A percentile compares a stretch with the other conserved stretches of the same genome.
These are phyloP conservation scores for Rhyacophila evoluta DNA, from an alignment of 2,888 invertebrate genomes.

Conservation along the genomic window DNA sequence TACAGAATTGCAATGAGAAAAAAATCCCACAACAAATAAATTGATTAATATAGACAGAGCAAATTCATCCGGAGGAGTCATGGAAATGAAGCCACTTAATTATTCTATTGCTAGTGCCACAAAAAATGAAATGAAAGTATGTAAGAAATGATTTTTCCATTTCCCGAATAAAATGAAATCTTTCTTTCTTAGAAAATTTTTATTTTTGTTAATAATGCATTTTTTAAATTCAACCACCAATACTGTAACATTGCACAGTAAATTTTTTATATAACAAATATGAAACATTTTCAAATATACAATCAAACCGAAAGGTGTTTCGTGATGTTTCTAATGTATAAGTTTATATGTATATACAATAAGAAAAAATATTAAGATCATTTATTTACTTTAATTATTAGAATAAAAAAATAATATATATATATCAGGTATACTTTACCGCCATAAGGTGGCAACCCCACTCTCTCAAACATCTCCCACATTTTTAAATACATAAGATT, in stretches of 20 bases:
- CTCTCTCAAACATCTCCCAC: not conserved
- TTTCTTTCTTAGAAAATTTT: no score
- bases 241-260: not conserved
- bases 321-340: slow-evolving; percentile 28
- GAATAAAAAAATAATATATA: slow-evolving; percentile 20
- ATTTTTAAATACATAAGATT: not conserved
- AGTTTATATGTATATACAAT: slow-evolving; percentile 17
- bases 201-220: no score
- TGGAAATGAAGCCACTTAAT: no score
- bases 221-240: not conserved
- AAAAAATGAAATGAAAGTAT: no score
- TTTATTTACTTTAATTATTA: slow-evolving; percentile 27
- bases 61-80: no score
- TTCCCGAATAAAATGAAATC: no score
- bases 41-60: no score
- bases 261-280: not conserved
- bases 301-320: not conserved
- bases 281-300: not conserved
- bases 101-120: no score
- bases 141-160: no score
- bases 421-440: slow-evolving; percentile 20
- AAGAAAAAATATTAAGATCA: slow-evolving; percentile 25
- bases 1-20: no score
- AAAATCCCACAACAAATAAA: no score
- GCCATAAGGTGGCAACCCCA: slow-evolving; percentile 6